Conservation (phyloP, 2,888 invertebrate species). For the Vesta saturnalis region DNA sequence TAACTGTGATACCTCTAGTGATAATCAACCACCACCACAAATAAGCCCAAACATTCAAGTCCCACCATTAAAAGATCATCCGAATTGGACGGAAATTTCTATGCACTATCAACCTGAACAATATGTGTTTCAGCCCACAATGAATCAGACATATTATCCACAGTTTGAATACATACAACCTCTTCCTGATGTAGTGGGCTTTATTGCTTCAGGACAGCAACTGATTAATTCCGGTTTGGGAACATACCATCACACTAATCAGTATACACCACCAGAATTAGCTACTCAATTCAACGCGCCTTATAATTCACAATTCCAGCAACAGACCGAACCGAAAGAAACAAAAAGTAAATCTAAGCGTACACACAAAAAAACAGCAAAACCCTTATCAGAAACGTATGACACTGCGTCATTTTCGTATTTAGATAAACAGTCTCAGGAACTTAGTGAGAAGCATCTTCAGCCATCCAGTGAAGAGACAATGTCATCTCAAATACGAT, state of each 20-base stretch:
- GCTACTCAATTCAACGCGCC: no score
- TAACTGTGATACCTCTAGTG: no score
- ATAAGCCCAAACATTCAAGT: not conserved
- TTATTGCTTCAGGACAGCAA: conserved; percentile 63
- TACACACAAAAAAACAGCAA: not conserved
- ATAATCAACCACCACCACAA: no score
- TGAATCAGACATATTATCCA: conserved; percentile 38
- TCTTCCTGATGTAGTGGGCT: conserved; percentile 64
- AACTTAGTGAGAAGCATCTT: conserved; percentile 64
- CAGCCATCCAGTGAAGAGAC: conserved; percentile 67
- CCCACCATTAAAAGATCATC: not conserved
- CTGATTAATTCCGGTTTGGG: conserved; percentile 64
- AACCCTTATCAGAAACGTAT: conserved; percentile 12
- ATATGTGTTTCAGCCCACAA: conserved; percentile 40
- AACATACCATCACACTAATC: conserved; percentile 57
- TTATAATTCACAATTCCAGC: no score
- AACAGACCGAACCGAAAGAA: no score
- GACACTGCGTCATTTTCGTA: conserved; percentile 67
- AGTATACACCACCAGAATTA: no score
- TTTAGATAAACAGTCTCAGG: conserved; percentile 76
- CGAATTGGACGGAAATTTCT: conserved; percentile 40
- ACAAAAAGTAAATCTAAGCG: not conserved
- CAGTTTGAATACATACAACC: conserved; percentile 63
- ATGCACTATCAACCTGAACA: conserved; percentile 49
- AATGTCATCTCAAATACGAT: conserved; percentile 43